Conservation (phyloP, 2,888 invertebrate species). For the Bursaphelenchus okinawaensis region DNA sequence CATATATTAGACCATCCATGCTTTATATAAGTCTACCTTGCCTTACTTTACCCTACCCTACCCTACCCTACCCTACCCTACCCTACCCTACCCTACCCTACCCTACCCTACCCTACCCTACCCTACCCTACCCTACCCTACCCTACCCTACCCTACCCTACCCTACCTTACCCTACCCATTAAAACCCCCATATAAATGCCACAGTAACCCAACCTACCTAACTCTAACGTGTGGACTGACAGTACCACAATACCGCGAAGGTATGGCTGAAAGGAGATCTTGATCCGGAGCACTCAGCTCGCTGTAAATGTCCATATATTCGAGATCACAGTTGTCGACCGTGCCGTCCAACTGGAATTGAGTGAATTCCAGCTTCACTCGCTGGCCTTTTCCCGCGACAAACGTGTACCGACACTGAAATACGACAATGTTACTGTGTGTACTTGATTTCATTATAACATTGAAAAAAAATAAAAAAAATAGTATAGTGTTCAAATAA, state of each 20-base stretch:
- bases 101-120: too few relatives aligned
- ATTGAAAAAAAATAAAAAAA: too few relatives aligned
- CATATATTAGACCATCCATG: too few relatives aligned
- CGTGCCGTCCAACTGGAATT: slow-evolving; percentile 61
- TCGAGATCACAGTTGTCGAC: slow-evolving; percentile 61
- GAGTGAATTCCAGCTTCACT: slow-evolving; percentile 59
- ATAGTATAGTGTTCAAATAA: too few relatives aligned
- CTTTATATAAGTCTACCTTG: too few relatives aligned
- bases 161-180: too few relatives aligned
- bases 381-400: slow-evolving; percentile 59
- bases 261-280: slow-evolving; percentile 58
- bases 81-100: too few relatives aligned
- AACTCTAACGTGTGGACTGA: slow-evolving; percentile 59
- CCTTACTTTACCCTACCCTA: too few relatives aligned
- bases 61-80: too few relatives aligned
- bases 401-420: slow-evolving; percentile 61
- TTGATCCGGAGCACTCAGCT: slow-evolving; percentile 56
- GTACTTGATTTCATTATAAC: too few relatives aligned
- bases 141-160: too few relatives aligned
- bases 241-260: slow-evolving; percentile 61
- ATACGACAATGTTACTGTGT: slow-evolving; percentile 20
- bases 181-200: neutral
- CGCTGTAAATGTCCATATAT: slow-evolving; percentile 61
- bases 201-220: slow-evolving; percentile 25
- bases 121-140: too few relatives aligned